Evolutionary conservation across 2,113 vertebrate species (phyloP).

Genomic region (Campylomormyrus tamandua): DNA sequence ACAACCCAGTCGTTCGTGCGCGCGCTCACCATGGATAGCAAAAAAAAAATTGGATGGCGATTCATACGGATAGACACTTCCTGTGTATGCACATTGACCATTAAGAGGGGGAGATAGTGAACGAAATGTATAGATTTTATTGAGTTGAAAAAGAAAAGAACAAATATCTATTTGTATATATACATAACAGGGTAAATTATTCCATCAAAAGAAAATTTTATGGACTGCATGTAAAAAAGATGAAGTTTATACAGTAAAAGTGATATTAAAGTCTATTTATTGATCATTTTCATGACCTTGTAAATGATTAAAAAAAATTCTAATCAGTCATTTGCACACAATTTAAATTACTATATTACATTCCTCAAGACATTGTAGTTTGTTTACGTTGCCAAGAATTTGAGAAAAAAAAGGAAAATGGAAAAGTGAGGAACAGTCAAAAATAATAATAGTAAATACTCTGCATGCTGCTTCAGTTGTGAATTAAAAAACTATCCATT

Average conservation of each 20-base stretch:
- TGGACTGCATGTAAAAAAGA: slow-evolving; percentile 99
- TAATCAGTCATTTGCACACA: slow-evolving; percentile 94
- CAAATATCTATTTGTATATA: slow-evolving; percentile 99
- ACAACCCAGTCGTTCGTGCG: slow-evolving; percentile 99
- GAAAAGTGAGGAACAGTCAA: slow-evolving; percentile 60
- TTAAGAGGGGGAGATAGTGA: slow-evolving; percentile 99
- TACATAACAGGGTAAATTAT: slow-evolving; percentile 99
- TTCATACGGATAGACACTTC: slow-evolving; percentile 99
- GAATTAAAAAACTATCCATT: slow-evolving; percentile 96
- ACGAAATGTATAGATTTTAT: slow-evolving; percentile 97
- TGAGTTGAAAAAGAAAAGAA: slow-evolving; percentile 84
- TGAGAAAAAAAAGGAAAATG: slow-evolving; percentile 74
- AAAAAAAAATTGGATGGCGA: slow-evolving; percentile 97
- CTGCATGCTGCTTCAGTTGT: slow-evolving; percentile 99
- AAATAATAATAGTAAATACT: slow-evolving; percentile 62
- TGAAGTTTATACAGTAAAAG: slow-evolving; percentile 99
- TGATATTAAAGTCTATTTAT: slow-evolving; percentile 99
- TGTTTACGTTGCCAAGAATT: slow-evolving; percentile 98
- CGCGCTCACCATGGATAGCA: slow-evolving; percentile 99
- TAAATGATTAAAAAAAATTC: slow-evolving; percentile 83
- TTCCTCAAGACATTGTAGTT: slow-evolving; percentile 95
- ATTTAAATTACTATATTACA: slow-evolving; percentile 90
- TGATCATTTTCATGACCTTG: slow-evolving; percentile 99
- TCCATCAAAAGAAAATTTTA: slow-evolving; percentile 99
- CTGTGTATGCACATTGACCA: slow-evolving; percentile 99